These are phyloP conservation scores for Acinonyx jubatus DNA, from an alignment of 2,113 vertebrate species.

Conservation along the genomic window DNA sequence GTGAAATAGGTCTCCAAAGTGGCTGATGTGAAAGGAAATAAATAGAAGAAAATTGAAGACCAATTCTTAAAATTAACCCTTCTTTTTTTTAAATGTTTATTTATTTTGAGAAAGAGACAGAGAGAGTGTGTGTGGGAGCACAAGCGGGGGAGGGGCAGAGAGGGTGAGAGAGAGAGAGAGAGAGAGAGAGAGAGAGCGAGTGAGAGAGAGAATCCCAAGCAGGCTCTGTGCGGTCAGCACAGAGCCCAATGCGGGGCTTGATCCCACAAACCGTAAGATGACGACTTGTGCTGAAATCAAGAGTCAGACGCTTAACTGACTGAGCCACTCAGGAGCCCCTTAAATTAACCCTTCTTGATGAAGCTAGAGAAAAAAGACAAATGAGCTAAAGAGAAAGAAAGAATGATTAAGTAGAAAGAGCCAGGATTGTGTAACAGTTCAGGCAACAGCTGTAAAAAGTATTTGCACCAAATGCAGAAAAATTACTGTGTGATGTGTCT, in stretches of 20 bases:
- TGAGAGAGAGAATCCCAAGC: too few relatives aligned
- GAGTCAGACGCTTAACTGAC: too few relatives aligned
- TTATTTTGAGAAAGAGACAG: too few relatives aligned
- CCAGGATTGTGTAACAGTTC: neutral
- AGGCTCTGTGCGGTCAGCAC: too few relatives aligned
- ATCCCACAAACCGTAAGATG: too few relatives aligned
- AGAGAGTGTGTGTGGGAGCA: neutral
- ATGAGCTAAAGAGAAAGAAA: neutral
- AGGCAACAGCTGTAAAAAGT: neutral
- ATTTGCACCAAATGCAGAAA: neutral
- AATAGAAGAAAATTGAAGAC: neutral
- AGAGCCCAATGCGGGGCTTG: too few relatives aligned
- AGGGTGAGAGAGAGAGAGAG: too few relatives aligned
- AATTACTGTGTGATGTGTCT: neutral
- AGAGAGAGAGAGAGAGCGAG: too few relatives aligned
- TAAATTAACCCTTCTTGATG: neutral
- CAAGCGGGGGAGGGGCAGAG: too few relatives aligned
- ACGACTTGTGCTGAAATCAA: too few relatives aligned
- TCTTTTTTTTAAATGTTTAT: too few relatives aligned
- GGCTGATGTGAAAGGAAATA: neutral
- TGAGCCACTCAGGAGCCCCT: neutral
- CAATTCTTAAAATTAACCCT: neutral
- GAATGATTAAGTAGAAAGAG: neutral
- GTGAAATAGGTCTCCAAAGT: neutral
- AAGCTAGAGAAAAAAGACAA: neutral